Evolutionary conservation across 2,888 invertebrate genomes (phyloP), one percentile per base, ranked within the genome.

Genomic region (Diaphora mendica): DNA sequence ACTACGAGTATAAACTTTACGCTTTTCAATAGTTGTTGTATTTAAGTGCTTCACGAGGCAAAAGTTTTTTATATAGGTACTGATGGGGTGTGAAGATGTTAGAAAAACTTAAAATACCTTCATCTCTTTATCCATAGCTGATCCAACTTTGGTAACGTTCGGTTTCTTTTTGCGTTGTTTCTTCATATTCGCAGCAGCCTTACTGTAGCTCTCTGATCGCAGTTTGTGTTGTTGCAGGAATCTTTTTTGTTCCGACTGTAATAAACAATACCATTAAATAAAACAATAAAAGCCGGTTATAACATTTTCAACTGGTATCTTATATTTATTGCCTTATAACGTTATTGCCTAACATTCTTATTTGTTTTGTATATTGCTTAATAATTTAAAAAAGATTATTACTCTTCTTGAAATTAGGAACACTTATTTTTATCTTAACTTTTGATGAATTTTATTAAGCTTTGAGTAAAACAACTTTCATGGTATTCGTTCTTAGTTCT

Each of bases 181-280:
- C 94, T 98, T 98, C 96, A 98, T 98, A 75, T 98, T 98, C 20
- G 98, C 97, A 0, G 98, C 98, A 2, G 98, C 98, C 93, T 98
- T 98, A 91, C 98, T 98, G 95, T 98, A 98, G 79, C 98, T 98
- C 89, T 99, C 99, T 75, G 98, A 97, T 79, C 98, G 96, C 82
- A 98, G 97, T 92, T 99, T 99, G 95, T 99, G 99, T 94, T 98
- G 98, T 92, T 99, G 98, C 80, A 98, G 94, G 92, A 99, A 99
- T 90, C 98, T 97, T 93, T 99, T 99, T 93, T 99, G 99, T 92
- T 99, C 98, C 81, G 98, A 98, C 98, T 98, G 96, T 44, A 94
- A 92, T 75, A 72, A 82, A 81, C 48, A 80, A 67, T 73, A 75
- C 33, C 26, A 65, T 55, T 71, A 11, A 80, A 71, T 76, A 71